These are phyloP conservation scores for Atractosteus spatula DNA, from an alignment of 2,113 vertebrate species.

Conservation along the genomic window DNA sequence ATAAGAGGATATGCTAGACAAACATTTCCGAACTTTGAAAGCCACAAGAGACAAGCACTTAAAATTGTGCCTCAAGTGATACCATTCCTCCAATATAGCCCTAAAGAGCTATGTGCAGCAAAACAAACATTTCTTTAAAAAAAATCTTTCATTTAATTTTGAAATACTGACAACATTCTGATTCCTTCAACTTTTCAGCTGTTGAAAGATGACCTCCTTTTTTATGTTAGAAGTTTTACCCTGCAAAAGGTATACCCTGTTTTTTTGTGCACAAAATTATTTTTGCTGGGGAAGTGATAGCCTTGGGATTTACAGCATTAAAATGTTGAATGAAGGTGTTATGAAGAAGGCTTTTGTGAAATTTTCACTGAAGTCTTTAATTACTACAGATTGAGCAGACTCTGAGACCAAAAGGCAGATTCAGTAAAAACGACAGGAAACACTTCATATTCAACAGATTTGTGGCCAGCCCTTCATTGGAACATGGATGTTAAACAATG, in stretches of 20 bases:
- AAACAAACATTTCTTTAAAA: not conserved
- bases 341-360: not conserved
- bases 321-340: too few relatives aligned
- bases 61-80: too few relatives aligned
- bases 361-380: slow-evolving; percentile 33
- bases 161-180: too few relatives aligned
- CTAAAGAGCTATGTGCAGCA: not conserved
- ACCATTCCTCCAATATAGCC: too few relatives aligned
- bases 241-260: too few relatives aligned
- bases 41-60: slow-evolving; percentile 5
- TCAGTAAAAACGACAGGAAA: slow-evolving; percentile 60
- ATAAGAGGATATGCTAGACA: not conserved
- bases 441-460: slow-evolving; percentile 45
- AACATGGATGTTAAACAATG: slow-evolving; percentile 2
- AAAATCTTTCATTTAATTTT: too few relatives aligned
- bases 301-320: too few relatives aligned
- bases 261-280: too few relatives aligned
- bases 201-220: too few relatives aligned
- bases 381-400: slow-evolving; percentile 64
- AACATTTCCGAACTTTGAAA: not conserved
- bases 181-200: too few relatives aligned
- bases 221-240: too few relatives aligned
- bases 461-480: not conserved
- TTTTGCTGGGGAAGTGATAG: too few relatives aligned
- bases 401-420: slow-evolving; percentile 48